phyloP scores from a whole-genome alignment of 1,140 invertebrate species.

The Pachyrhynchus sulphureomaculatus region DNA sequence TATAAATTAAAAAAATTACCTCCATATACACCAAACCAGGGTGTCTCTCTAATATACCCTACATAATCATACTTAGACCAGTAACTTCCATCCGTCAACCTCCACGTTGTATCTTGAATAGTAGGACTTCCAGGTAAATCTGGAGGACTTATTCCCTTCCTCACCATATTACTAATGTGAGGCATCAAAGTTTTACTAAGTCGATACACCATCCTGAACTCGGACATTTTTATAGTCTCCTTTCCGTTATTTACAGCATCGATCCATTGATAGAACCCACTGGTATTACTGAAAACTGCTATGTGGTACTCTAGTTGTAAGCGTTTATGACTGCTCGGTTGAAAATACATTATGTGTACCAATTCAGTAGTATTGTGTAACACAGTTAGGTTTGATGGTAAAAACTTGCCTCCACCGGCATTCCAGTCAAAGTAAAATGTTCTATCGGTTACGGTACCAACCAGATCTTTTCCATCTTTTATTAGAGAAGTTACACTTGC shows the following conservation, averaged over 20 bases:
- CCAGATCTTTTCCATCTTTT: too few species aligned
- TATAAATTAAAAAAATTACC: too few species aligned
- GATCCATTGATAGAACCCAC: constrained; percentile 4
- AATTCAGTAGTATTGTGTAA: background rate
- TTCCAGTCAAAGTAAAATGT: constrained; percentile 9
- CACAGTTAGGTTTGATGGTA: background rate
- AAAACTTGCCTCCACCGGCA: constrained; percentile 5
- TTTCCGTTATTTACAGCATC: background rate
- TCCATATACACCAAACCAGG: constrained; percentile 6
- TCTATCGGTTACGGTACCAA: background rate
- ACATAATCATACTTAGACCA: background rate
- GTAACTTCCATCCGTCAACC: background rate
- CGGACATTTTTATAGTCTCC: background rate
- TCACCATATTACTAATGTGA: background rate
- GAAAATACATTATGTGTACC: background rate
- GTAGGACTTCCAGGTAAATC: background rate
- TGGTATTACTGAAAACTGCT: background rate
- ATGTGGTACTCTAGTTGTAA: background rate
- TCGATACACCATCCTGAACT: constrained; percentile 3
- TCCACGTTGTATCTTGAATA: background rate
- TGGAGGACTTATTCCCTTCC: background rate
- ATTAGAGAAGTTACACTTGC: too few species aligned
- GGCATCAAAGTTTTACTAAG: background rate
- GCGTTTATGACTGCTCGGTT: background rate
- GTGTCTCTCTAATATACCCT: background rate